Evolutionary conservation across 2,113 vertebrate genomes (phyloP).

Genomic region (Symphodus melops): DNA sequence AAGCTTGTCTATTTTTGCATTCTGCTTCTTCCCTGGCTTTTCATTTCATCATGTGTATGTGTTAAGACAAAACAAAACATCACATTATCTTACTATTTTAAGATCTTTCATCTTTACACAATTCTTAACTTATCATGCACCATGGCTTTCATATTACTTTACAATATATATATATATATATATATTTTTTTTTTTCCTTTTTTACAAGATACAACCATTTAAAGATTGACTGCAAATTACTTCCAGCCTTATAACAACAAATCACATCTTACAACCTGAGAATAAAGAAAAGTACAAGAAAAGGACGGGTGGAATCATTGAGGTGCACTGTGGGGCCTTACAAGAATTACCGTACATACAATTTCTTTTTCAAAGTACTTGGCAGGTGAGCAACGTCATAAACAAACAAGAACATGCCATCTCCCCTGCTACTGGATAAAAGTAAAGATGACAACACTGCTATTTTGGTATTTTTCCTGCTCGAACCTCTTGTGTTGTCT

Average conservation of each 20-base stretch:
- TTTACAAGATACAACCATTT: conserved; percentile 88
- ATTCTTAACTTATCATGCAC: conserved; percentile 75
- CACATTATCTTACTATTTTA: conserved; percentile 32
- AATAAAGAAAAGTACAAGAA: conserved; percentile 75
- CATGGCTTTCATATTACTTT: conserved; percentile 80
- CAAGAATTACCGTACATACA: conserved; percentile 1
- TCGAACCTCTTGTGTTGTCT: conserved; percentile 2
- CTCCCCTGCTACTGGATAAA: conserved; percentile 31
- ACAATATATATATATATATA: too few relatives aligned
- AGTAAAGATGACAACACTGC: neutral
- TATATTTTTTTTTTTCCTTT: conserved; percentile 24
- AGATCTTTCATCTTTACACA: conserved; percentile 44
- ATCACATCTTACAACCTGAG: conserved; percentile 92
- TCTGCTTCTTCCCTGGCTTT: conserved; percentile 21
- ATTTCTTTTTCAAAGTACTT: neutral
- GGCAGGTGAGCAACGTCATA: conserved; percentile 24
- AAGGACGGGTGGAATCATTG: conserved; percentile 48
- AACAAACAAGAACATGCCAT: conserved; percentile 27
- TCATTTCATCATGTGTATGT: conserved; percentile 8
- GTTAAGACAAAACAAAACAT: conserved; percentile 28
- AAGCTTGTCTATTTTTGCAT: conserved; percentile 28
- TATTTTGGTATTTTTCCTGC: conserved; percentile 47
- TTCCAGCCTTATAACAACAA: conserved; percentile 85
- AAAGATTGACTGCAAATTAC: conserved; percentile 80
- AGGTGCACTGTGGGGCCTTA: conserved; percentile 13